phyloP scores from a whole-genome alignment of 1,140 invertebrate genomes.

The Homalodisca vitripennis region DNA sequence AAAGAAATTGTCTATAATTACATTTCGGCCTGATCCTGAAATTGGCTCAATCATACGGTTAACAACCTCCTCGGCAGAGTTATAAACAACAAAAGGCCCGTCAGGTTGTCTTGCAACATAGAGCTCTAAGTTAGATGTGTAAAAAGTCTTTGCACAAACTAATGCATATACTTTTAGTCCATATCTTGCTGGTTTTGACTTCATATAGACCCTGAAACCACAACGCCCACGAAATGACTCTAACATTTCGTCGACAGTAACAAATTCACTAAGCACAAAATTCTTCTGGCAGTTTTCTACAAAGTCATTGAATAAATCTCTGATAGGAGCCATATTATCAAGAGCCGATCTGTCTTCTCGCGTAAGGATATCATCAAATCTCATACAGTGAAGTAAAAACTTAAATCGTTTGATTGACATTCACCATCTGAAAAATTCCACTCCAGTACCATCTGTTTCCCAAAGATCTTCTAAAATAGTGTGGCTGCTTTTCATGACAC shows the following conservation, averaged over 20 bases:
- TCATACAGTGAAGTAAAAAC: not conserved
- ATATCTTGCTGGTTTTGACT: no score
- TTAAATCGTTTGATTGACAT: not conserved
- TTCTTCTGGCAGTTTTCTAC: no score
- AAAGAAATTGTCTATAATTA: conserved; percentile 42
- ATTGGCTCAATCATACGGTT: conserved; percentile 36
- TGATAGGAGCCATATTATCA: not conserved
- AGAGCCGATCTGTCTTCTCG: not conserved
- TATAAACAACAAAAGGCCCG: conserved; percentile 41
- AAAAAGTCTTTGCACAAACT: conserved; percentile 42
- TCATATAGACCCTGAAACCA: no score
- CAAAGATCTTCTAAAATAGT: not conserved
- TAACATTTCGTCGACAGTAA: no score
- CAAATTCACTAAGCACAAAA: no score
- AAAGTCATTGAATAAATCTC: no score
- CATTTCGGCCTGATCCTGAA: conserved; percentile 35
- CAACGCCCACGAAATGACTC: no score
- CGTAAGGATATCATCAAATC: no score
- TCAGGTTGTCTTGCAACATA: conserved; percentile 46
- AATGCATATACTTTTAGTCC: conserved; percentile 41
- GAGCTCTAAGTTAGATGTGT: conserved; percentile 44
- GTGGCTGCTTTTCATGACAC: not conserved
- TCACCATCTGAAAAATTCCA: no score
- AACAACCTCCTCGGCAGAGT: conserved; percentile 40
- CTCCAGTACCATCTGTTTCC: not conserved